Percentiles rank a stretch among this genome's conserved stretches.
These are phyloP conservation scores for Thamnophis sirtalis DNA, from an alignment of 2,113 vertebrate genomes.

Conservation along the genomic window DNA sequence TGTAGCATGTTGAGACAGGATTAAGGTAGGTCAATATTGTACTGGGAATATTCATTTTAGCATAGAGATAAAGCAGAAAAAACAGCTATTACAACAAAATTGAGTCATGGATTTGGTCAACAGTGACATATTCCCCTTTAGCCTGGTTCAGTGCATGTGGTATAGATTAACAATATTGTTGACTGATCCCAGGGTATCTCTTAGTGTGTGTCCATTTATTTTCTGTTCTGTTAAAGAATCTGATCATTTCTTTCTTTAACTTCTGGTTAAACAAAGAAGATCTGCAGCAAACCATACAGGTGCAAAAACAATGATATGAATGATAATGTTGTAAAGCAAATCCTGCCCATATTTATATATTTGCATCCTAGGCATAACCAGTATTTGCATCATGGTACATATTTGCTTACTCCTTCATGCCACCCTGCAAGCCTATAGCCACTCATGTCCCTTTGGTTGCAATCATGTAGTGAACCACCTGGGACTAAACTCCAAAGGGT, in stretches of 20 bases:
- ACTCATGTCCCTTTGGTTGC: not conserved
- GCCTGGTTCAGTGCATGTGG: too few relatives aligned
- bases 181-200: not conserved
- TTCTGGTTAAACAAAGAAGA: not conserved
- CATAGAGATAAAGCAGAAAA: not conserved
- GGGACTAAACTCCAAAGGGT: not conserved
- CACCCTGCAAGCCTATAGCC: not conserved
- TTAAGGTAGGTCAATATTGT: not conserved
- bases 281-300: not conserved
- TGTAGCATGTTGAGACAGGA: not conserved
- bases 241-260: not conserved
- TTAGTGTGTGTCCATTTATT: not conserved
- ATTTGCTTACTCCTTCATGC: not conserved
- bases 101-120: not conserved
- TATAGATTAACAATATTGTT: not conserved
- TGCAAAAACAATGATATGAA: not conserved
- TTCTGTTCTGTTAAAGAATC: not conserved
- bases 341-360: not conserved
- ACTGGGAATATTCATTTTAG: not conserved
- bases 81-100: not conserved
- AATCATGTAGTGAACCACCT: not conserved
- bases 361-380: not conserved
- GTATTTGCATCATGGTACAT: not conserved
- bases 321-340: not conserved
- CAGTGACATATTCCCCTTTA: not conserved